phyloP scores from a whole-genome alignment of 1,140 invertebrate genomes.

The Dendrolimus punctatus region DNA sequence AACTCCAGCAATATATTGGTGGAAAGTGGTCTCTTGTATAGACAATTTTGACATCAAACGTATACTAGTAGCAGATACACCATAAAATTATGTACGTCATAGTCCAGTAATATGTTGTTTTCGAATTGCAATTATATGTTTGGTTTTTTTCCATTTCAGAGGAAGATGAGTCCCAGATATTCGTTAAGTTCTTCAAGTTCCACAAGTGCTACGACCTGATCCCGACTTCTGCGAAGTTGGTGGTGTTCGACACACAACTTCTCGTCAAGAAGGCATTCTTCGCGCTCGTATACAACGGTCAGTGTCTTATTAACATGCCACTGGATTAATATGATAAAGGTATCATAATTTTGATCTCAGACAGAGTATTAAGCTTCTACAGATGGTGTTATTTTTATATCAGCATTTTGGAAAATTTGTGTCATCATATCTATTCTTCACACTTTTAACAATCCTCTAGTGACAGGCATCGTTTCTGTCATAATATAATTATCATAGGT shows the following conservation, averaged over 20 bases:
- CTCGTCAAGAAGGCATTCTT: conserved; percentile 99
- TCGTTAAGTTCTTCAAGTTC: conserved; percentile 99
- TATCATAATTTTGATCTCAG: neutral
- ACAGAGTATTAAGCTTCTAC: neutral
- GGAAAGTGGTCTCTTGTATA: no score
- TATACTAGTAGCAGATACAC: no score
- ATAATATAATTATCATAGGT: no score
- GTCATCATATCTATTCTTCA: no score
- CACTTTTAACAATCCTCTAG: no score
- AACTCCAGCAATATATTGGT: no score
- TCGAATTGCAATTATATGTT: neutral
- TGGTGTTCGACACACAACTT: conserved; percentile 99
- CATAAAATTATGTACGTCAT: no score
- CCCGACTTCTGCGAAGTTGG: conserved; percentile 98
- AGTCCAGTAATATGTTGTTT: no score
- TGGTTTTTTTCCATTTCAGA: conserved; percentile 78
- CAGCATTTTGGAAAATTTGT: no score
- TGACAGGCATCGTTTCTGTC: no score
- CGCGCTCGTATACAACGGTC: conserved; percentile 98
- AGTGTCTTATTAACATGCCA: conserved; percentile 41
- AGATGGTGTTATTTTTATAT: no score
- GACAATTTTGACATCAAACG: no score
- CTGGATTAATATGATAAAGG: neutral
- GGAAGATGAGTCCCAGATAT: conserved; percentile 96
- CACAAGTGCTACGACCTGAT: conserved; percentile 99